Conservation (phyloP, 2,113 vertebrate genomes). For the Pterocles orientalis region DNA sequence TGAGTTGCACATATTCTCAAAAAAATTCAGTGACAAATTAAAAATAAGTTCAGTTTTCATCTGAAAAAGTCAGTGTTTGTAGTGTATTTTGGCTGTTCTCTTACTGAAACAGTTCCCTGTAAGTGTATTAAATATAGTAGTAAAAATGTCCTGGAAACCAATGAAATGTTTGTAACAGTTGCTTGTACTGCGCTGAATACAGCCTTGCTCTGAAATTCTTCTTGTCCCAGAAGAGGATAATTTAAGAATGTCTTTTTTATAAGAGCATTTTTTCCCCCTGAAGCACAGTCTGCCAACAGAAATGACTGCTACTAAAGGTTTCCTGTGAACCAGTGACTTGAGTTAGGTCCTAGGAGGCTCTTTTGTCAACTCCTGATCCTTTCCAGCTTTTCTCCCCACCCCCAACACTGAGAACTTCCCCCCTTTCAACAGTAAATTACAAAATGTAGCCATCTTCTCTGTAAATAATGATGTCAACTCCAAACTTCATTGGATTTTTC, state of each 20-base stretch:
- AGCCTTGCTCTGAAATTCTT: neutral
- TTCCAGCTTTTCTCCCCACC: neutral
- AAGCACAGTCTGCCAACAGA: neutral
- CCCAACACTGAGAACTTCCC: rapidly evolving
- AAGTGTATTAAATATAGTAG: neutral
- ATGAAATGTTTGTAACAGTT: neutral
- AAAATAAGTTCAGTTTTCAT: neutral
- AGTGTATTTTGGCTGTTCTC: neutral
- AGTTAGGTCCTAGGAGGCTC: neutral
- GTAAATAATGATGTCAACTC: neutral
- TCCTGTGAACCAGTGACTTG: neutral
- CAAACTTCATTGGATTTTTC: neutral
- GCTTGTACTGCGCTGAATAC: neutral
- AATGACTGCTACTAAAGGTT: neutral
- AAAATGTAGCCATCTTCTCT: neutral
- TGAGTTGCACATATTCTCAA: neutral
- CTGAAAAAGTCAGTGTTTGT: neutral
- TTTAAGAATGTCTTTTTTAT: neutral
- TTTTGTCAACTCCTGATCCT: neutral
- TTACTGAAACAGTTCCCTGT: neutral
- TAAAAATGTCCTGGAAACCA: neutral
- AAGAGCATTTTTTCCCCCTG: neutral
- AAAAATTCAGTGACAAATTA: neutral
- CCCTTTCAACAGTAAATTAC: neutral
- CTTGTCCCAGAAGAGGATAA: neutral